Evolutionary conservation across 1,140 invertebrate species (phyloP).

Genomic region (Rhagoletis pomonella): DNA sequence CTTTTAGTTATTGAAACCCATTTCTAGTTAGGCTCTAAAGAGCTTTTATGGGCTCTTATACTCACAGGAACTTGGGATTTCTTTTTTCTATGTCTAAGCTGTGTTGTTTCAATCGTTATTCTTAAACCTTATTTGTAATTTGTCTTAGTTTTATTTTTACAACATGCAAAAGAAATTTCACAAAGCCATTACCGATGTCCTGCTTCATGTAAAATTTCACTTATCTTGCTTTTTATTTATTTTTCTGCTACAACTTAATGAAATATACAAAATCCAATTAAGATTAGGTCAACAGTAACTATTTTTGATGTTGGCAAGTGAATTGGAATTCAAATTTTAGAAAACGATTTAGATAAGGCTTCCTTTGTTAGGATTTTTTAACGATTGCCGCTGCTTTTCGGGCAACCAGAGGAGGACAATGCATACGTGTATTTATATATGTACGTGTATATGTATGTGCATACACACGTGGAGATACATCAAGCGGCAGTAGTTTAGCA

Average conservation of each 20-base stretch:
- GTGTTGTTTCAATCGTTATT: no score
- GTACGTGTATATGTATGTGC: not conserved
- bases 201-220: not conserved
- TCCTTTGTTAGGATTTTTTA: conserved; percentile 26
- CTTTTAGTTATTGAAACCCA: no score
- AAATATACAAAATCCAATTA: conserved; percentile 52
- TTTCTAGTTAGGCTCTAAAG: no score
- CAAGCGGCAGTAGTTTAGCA: not conserved
- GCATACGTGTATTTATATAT: not conserved
- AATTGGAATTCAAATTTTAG: conserved; percentile 50
- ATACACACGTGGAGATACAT: not conserved
- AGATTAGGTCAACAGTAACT: conserved; percentile 49
- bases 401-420: conserved; percentile 21
- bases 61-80: no score
- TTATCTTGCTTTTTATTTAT: not conserved
- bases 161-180: not conserved
- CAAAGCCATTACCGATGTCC: not conserved
- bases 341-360: conserved; percentile 49
- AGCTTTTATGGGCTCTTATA: no score
- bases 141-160: no score
- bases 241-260: conserved; percentile 27
- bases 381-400: not conserved
- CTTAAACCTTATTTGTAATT: no score
- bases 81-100: no score
- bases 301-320: conserved; percentile 47